Evolutionary conservation across 2,113 vertebrate species (phyloP), one percentile per base, ranked within the genome.

Genomic region (Leiothrix lutea): DNA sequence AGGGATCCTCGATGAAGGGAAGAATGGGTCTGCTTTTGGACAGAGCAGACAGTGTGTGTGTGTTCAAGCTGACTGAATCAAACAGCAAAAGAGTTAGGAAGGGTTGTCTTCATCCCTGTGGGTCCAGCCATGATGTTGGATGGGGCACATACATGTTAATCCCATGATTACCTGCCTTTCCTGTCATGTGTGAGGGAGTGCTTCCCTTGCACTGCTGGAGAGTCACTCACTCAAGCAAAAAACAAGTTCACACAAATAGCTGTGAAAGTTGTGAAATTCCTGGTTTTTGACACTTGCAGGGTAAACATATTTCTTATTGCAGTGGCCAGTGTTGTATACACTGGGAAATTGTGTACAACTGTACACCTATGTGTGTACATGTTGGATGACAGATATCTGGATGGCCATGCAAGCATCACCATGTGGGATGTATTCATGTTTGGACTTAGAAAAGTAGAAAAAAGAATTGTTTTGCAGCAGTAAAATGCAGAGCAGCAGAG

Each of bases 181-280:
- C 42, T 40, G 1, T 20, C 20, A 2, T 0, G 0, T 14, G 31
- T 26, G 29, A 28, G 35, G 50, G 29, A 51, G 10, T 2, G 36
- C 13, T 23, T 57, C 0, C 0, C 13, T 57, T 44, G 8, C 0
- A 0, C 15, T 69, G 18, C 25, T 26, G 38, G 23, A 54, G 21
- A 77, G 26, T n/a, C 26, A 44, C 14, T 16, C 14, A 12, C 11
- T 64, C n/a, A 36, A 74, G 80, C 17, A 94, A 36, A 62, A 66
- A 80, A 26, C 8, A 64, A 62, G 14, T 66, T 91, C 64, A 12
- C 45, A 67, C 12, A 42, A 61, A n/a, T 31, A 73, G 31, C 47
- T 73, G n/a, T 57, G 62, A 61, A 72, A 80, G 19, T 26, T n/a
- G 57, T 29, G 56, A 67, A 91, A 69, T 50, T 33, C 65, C 13